A percentile compares a stretch with the other conserved stretches of the same genome.
Evolutionary conservation across 2,113 vertebrate genomes (phyloP).

Genomic region (Syrrhaptes paradoxus): DNA sequence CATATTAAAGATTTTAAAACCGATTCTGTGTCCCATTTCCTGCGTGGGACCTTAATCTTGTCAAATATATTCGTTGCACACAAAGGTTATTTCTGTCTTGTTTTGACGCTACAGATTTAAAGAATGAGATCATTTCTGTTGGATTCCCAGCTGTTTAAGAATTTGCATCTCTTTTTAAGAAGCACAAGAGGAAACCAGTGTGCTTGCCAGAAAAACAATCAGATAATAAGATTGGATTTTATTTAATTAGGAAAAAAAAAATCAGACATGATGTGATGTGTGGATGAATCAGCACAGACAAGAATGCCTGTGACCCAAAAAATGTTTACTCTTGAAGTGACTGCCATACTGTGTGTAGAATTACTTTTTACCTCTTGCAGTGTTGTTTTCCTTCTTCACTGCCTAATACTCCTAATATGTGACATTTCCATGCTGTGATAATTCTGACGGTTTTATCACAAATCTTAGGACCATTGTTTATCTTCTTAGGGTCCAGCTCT

Average conservation of each 20-base stretch:
- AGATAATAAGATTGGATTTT: not conserved
- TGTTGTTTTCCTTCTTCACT: not conserved
- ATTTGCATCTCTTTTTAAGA: slow-evolving; percentile 25
- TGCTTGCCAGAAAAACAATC: slow-evolving; percentile 8
- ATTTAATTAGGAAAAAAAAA: not conserved
- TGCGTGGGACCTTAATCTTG: not conserved
- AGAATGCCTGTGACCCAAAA: not conserved
- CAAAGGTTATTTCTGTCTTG: slow-evolving; percentile 47
- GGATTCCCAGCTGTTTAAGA: slow-evolving; percentile 27
- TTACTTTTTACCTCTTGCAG: not conserved
- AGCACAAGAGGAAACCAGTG: not conserved
- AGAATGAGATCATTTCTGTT: slow-evolving; percentile 47
- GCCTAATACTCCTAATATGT: not conserved
- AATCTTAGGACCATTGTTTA: not conserved
- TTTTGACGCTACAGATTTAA: slow-evolving; percentile 33
- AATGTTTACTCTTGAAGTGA: not conserved
- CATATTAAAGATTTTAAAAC: not conserved
- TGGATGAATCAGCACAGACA: not conserved
- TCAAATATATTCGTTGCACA: not conserved
- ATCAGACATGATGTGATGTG: not conserved
- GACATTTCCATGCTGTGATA: not conserved
- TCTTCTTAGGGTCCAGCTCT: not conserved
- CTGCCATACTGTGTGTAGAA: not conserved
- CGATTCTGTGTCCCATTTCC: not conserved
- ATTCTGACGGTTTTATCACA: not conserved